Evolutionary conservation across 1,140 invertebrate genomes (phyloP).

Genomic region (Nephila pilipes): DNA sequence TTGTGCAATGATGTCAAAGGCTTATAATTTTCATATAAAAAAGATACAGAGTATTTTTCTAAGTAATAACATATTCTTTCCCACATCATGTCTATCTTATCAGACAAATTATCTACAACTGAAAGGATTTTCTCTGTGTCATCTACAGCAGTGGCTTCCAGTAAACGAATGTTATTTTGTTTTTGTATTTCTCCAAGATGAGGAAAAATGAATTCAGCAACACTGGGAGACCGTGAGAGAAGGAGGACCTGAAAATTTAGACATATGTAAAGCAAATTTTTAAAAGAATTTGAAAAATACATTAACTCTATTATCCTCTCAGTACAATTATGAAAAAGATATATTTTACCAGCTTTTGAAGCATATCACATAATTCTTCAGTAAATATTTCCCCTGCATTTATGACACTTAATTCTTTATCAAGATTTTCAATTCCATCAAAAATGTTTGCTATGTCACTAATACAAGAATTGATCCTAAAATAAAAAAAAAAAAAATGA

Average conservation of each 20-base stretch:
- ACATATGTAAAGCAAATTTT: neutral
- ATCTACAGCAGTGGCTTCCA: neutral
- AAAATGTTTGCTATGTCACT: slow-evolving; percentile 43
- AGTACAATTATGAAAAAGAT: too few species aligned
- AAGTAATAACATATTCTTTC: slow-evolving; percentile 53
- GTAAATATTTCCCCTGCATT: slow-evolving; percentile 44
- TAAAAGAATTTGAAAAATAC: neutral
- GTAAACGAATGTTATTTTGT: slow-evolving; percentile 43
- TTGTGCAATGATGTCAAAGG: neutral
- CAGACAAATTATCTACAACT: neutral
- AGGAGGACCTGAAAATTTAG: slow-evolving; percentile 36
- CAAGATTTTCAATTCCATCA: slow-evolving; percentile 50
- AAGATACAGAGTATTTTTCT: slow-evolving; percentile 9
- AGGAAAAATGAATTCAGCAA: slow-evolving; percentile 48
- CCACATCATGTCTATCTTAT: slow-evolving; percentile 42
- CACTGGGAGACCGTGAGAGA: slow-evolving; percentile 2
- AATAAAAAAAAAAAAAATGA: neutral
- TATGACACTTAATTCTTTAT: slow-evolving; percentile 20
- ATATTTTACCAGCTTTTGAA: slow-evolving; percentile 54
- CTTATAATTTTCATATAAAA: slow-evolving; percentile 15
- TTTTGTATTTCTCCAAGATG: slow-evolving; percentile 61
- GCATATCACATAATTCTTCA: slow-evolving; percentile 39
- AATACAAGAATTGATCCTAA: slow-evolving; percentile 44
- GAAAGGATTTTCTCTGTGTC: neutral
- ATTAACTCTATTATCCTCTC: neutral